Evolutionary conservation across 2,113 vertebrate species (phyloP).

Genomic region (Athene cunicularia): DNA sequence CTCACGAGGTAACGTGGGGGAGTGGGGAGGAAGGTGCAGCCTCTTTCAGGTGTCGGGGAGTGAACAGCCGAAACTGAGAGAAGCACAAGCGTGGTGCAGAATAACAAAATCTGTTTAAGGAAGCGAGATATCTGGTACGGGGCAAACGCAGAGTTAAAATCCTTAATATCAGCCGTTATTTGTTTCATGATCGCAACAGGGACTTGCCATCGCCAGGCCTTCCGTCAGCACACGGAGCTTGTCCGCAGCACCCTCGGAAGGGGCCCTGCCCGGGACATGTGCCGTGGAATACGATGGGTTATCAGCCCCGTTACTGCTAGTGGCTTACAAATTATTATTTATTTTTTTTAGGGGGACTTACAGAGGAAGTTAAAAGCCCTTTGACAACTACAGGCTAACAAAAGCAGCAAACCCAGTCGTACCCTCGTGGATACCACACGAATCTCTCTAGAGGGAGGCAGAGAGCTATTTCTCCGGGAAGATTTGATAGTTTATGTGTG

Average conservation of each 20-base stretch:
- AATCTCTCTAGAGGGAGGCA: slow-evolving; percentile 71
- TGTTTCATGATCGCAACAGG: rapidly evolving
- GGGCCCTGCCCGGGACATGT: rapidly evolving
- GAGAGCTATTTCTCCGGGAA: slow-evolving; percentile 30
- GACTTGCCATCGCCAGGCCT: neutral
- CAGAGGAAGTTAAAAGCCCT: neutral
- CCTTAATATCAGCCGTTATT: rapidly evolving
- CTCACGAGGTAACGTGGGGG: rapidly evolving
- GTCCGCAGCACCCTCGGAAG: rapidly evolving
- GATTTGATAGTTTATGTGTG: neutral
- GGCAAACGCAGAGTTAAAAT: neutral
- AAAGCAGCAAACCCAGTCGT: neutral
- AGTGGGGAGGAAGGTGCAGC: neutral
- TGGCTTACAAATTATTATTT: neutral
- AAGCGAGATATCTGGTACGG: neutral
- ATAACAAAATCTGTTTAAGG: neutral
- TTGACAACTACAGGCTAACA: rapidly evolving
- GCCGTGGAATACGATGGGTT: rapidly evolving
- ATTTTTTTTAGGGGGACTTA: neutral
- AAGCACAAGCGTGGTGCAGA: rapidly evolving
- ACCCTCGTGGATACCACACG: rapidly evolving
- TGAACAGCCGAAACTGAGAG: neutral
- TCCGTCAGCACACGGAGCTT: rapidly evolving
- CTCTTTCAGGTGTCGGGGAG: neutral
- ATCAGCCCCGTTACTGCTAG: neutral